These are phyloP conservation scores for Maccullochella peelii DNA, from an alignment of 2,113 vertebrate species.

Conservation along the genomic window DNA sequence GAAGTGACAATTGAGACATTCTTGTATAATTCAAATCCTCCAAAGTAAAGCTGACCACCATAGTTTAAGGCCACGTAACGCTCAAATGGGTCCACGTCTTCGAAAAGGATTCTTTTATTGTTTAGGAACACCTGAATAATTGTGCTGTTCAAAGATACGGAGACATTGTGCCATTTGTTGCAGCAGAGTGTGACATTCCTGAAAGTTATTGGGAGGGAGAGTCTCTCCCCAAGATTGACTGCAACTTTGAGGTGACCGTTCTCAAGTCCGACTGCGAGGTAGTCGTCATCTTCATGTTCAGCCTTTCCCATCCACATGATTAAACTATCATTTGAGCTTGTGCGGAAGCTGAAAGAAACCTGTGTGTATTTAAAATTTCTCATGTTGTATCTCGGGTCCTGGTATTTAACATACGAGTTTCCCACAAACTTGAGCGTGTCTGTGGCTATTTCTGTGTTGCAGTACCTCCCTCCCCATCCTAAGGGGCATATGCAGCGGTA, in stretches of 20 bases:
- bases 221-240: constrained; percentile 88
- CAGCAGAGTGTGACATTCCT: constrained; percentile 78
- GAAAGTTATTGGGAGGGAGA: constrained; percentile 77
- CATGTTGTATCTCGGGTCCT: constrained; percentile 80
- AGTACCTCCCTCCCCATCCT: constrained; percentile 86
- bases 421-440: constrained; percentile 83
- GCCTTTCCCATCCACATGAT: constrained; percentile 88
- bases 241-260: constrained; percentile 85
- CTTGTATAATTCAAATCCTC: constrained; percentile 88
- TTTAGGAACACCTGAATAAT: constrained; percentile 85
- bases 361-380: constrained; percentile 84
- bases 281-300: constrained; percentile 88
- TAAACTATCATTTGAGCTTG: constrained; percentile 80
- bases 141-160: constrained; percentile 85
- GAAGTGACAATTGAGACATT: constrained; percentile 81
- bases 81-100: constrained; percentile 87
- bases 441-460: constrained; percentile 77
- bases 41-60: constrained; percentile 86
- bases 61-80: constrained; percentile 89
- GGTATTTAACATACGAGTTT: constrained; percentile 88
- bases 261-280: constrained; percentile 87
- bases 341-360: constrained; percentile 87
- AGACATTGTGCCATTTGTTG: constrained; percentile 82
- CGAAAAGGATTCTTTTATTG: constrained; percentile 78
- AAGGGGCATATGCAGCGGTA: constrained; percentile 86